These are phyloP conservation scores for Drosophila formosana DNA, from an alignment of 2,888 invertebrate species.

Conservation along the genomic window DNA sequence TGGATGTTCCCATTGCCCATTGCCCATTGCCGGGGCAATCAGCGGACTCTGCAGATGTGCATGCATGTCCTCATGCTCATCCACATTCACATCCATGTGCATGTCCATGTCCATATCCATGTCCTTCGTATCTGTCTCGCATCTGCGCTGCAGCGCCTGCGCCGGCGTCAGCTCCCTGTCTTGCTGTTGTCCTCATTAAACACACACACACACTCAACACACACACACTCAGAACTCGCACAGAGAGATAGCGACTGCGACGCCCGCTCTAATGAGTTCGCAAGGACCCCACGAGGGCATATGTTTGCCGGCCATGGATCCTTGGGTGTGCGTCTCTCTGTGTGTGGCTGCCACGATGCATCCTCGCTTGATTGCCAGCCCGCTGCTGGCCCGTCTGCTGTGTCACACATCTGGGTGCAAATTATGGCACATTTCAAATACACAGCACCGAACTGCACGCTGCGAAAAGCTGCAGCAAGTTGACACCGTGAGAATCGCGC, in stretches of 20 bases:
- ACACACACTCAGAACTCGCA: conserved; percentile 32
- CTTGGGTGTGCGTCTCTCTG: not conserved
- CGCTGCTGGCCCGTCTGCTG: conserved; percentile 61
- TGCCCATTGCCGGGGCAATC: conserved; percentile 64
- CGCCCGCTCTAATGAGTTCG: conserved; percentile 81
- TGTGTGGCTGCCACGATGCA: conserved; percentile 34
- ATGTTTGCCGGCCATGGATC: conserved; percentile 51
- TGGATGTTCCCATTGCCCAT: conserved; percentile 10
- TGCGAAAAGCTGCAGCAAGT: conserved; percentile 7
- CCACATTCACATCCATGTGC: not conserved
- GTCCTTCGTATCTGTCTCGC: conserved; percentile 64
- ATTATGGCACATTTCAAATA: conserved; percentile 80
- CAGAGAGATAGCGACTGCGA: conserved; percentile 22
- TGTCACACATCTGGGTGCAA: conserved; percentile 81
- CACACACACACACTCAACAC: conserved; percentile 16
- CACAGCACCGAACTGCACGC: conserved; percentile 56
- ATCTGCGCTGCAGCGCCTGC: conserved; percentile 59
- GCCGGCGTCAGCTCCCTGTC: conserved; percentile 34
- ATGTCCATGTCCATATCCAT: conserved; percentile 21
- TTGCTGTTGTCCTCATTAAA: conserved; percentile 67
- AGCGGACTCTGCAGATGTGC: conserved; percentile 76
- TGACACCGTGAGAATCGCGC: not conserved
- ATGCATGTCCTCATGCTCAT: conserved; percentile 48
- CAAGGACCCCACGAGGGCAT: conserved; percentile 63
- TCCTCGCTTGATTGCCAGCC: conserved; percentile 72